Base-by-base conservation (phyloP, 2,888 invertebrate species). In the Ramazzottius varieornatus region DNA sequence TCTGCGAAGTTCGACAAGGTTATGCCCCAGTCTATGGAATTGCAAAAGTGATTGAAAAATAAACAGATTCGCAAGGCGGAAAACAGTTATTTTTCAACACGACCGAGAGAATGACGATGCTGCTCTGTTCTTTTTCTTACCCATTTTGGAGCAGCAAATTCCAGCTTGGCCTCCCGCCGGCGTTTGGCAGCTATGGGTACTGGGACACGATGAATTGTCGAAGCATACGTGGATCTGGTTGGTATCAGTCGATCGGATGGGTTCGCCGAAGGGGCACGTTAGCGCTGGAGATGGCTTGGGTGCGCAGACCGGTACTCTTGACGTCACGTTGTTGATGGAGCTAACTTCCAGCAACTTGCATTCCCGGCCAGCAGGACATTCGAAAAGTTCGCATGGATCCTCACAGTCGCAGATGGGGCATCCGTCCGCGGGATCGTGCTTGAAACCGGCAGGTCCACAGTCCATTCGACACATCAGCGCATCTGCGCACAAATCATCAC, bases 401-500 rank as follows among this genome's bases (percentile, higher is more conserved):
- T 54, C 54, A 24, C 54, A 54, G 20, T 54, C 54, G 29, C 54
- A 54, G 20, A 24, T 24, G 4, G 54, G 54, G 29, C 54, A 54
- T 54, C 54, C 54, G 29, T 54, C 54, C 20, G 54, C 29, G 16
- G 54, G n/a, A 29, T 54, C 29, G 29, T 29, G 54, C 29, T 24
- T 29, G 29, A 54, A 54, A n/a, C 54, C 54, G 24, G 24, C 8
- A 13, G 54, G 54, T n/a, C n/a, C n/a, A 54, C 54, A 54, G 29
- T 54, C 54, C 54, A 54, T 54, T 54, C 54, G 54, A 24, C 54
- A 54, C 54, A 54, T 54, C 54, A 54, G 13, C 24, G 54, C 24
- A 4, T 54, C n/a, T 16, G 8, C 29, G 24, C 54, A 54, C 24
- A 29, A 16, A 54, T 54, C n/a, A 24, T 54, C 54, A 13, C 4